These are phyloP conservation scores for Meandrusa payeni DNA, from an alignment of 2,888 invertebrate species.

Conservation along the genomic window DNA sequence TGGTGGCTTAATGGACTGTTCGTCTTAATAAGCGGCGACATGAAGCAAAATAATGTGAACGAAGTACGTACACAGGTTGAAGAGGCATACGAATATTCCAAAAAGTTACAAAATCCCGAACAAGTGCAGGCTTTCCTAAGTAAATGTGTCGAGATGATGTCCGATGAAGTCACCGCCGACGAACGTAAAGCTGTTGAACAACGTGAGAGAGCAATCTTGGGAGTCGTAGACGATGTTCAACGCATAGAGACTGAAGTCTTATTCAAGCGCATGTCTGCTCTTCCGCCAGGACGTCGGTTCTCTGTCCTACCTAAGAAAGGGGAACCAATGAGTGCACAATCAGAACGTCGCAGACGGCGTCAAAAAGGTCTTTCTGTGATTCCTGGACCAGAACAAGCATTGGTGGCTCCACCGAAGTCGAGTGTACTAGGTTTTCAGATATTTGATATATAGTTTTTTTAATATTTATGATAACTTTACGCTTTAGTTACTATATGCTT, in stretches of 20 bases:
- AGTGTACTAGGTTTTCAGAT: constrained; percentile 54
- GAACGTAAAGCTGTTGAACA: constrained; percentile 61
- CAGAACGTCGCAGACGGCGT: constrained; percentile 52
- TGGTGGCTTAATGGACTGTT: constrained; percentile 74
- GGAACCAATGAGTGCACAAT: constrained; percentile 35
- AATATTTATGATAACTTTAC: no score
- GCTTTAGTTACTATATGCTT: no score
- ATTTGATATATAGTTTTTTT: constrained; percentile 53
- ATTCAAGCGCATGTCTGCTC: constrained; percentile 66
- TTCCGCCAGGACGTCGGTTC: constrained; percentile 61
- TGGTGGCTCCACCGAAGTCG: constrained; percentile 55
- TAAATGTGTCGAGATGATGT: constrained; percentile 64
- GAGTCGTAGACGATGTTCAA: constrained; percentile 55
- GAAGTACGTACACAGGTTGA: constrained; percentile 68
- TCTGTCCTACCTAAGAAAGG: constrained; percentile 58
- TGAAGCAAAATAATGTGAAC: constrained; percentile 72
- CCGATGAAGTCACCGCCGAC: constrained; percentile 53
- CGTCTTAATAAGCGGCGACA: constrained; percentile 68
- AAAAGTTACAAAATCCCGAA: constrained; percentile 63
- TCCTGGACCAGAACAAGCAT: constrained; percentile 54
- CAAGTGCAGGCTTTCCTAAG: constrained; percentile 60
- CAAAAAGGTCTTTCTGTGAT: constrained; percentile 64
- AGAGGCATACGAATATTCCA: constrained; percentile 64
- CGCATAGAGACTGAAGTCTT: constrained; percentile 57
- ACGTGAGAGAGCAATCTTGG: constrained; percentile 56